Base-by-base conservation (phyloP, 2,113 vertebrate species). In the Heteronetta atricapilla region DNA sequence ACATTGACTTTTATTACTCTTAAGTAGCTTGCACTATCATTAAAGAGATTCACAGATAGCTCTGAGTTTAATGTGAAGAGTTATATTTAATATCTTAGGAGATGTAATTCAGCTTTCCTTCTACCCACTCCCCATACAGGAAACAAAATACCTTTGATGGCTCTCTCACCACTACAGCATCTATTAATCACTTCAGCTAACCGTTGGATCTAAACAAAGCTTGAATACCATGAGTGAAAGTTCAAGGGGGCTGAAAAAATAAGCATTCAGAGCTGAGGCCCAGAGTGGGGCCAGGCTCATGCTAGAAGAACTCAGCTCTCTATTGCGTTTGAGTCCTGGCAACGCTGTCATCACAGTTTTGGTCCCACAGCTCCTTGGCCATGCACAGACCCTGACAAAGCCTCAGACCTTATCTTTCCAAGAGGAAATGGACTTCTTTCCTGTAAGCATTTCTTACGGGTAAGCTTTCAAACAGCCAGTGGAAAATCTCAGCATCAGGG, bases 41-140 rank as follows among this genome's bases (percentile, higher is more conserved):
- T 98, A 97, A 86, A 73, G 84, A 97, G 95, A 94, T 94, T 96
- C 94, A 94, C 38, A 90, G 95, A 83, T 91, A 94, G 93, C 75
- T 74, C 28, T 1, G 62, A 96, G 70, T 80, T 93, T 86, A 93
- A 96, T 78, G 88, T 62, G 88, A 85, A 88, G 86, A 88, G 75
- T 82, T 92, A 88, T 19, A 81, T 95, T 96, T 91, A 95, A 95
- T 86, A 92, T 83, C 93, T 75, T 19, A 36, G 29, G 86, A 86
- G 86, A 86, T 85, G 82, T 95, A 86, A 95, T 95, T 97, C 89
- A 86, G 82, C 75, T 91, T 90, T 88, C 68, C 86, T 89, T 85
- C 91, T 78, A 89, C 85, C 78, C 59, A 50, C 76, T 91, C 42
- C 70, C 78, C 44, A 72, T 1, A 36, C 64, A 82, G 77, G 62